Percentiles rank a stretch among this genome's conserved stretches.
Evolutionary conservation across 1,140 invertebrate species (phyloP).

Genomic region (Nymphalis io): DNA sequence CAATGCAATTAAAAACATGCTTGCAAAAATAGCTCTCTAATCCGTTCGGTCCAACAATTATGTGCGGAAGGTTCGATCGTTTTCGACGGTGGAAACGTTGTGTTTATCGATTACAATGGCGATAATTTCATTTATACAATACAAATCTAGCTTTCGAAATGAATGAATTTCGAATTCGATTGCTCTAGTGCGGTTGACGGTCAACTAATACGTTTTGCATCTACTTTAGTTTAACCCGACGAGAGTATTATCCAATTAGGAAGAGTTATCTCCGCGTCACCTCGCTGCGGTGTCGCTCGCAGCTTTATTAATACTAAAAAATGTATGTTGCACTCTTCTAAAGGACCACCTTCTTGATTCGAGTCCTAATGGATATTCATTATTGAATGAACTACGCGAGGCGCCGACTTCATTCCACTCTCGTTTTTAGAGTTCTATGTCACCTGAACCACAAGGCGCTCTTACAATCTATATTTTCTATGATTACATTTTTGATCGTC

Average conservation of each 20-base stretch:
- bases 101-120: neutral
- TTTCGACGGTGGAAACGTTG: neutral
- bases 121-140: neutral
- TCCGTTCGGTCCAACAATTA: neutral
- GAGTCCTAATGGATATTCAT: neutral
- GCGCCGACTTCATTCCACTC: too few species aligned
- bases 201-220: neutral
- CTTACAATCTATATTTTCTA: too few species aligned
- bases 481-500: too few species aligned
- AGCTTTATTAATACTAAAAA: constrained; percentile 13
- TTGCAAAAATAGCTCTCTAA: constrained; percentile 1
- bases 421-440: too few species aligned
- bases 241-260: neutral
- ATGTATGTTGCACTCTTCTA: constrained; percentile 7
- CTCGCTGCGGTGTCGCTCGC: neutral
- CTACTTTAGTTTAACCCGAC: neutral
- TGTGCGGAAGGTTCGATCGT: neutral
- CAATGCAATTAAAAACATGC: constrained; percentile 1
- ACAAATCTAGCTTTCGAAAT: neutral
- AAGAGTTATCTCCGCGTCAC: too few species aligned
- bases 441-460: too few species aligned
- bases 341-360: neutral
- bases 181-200: neutral
- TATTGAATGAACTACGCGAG: too few species aligned
- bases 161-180: too few species aligned